Evolutionary conservation across 2,888 invertebrate genomes (phyloP).

Genomic region (Sepioteuthis lessoniana): DNA sequence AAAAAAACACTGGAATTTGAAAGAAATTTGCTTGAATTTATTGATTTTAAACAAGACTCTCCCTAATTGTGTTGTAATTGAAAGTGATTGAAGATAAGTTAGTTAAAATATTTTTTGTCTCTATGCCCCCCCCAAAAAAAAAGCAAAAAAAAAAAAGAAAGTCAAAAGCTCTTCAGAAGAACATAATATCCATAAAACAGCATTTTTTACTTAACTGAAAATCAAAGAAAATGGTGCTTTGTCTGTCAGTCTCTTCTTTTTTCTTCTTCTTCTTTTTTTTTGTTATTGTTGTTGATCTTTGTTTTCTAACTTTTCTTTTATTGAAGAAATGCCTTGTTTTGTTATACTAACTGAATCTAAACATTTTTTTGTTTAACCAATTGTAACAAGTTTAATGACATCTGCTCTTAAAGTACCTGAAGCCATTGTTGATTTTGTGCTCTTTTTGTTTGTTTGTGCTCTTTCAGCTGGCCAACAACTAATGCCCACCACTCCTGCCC

Average conservation of each 20-base stretch:
- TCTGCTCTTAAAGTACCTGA: not conserved
- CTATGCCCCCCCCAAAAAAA: no score
- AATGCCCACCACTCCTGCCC: conserved; percentile 14
- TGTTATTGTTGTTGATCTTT: no score
- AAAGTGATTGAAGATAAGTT: not conserved
- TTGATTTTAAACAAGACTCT: no score
- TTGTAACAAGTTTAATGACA: not conserved
- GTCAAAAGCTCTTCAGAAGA: not conserved
- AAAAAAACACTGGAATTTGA: no score
- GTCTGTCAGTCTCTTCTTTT: not conserved
- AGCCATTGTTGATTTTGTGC: not conserved
- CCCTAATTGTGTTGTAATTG: no score
- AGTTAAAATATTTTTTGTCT: not conserved
- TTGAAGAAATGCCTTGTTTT: not conserved
- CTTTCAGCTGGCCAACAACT: conserved; percentile 33
- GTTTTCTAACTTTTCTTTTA: not conserved
- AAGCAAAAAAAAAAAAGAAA: no score
- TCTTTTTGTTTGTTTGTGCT: not conserved
- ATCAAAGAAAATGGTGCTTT: not conserved
- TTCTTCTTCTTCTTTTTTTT: no score
- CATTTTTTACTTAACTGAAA: not conserved
- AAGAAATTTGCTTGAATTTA: no score
- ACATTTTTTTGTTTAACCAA: not conserved
- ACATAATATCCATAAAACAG: not conserved
- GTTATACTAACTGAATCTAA: not conserved